These are phyloP conservation scores for Microcebus griseorufus DNA, from an alignment of 2,113 vertebrate species.

Conservation along the genomic window DNA sequence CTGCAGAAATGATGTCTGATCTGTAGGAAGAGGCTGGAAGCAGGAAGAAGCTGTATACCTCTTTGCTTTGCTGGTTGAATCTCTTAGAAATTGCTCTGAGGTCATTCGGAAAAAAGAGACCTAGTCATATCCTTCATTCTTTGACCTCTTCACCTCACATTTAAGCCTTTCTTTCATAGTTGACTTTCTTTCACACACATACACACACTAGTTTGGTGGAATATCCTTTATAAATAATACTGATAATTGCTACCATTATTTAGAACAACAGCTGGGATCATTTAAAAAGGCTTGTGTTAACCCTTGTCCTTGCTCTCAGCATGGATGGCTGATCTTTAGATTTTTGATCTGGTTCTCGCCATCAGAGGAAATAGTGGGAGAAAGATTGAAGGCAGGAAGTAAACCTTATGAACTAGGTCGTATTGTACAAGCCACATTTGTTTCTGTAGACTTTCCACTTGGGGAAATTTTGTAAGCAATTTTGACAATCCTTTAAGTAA, in stretches of 20 bases:
- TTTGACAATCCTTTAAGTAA: neutral
- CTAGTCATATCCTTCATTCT: constrained; percentile 17
- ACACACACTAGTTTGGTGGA: constrained; percentile 41
- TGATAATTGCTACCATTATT: constrained; percentile 61
- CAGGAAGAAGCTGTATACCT: neutral
- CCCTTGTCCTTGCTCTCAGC: constrained; percentile 55
- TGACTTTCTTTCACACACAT: neutral
- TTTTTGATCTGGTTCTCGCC: constrained; percentile 43
- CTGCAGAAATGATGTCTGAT: neutral
- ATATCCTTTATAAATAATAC: constrained; percentile 62
- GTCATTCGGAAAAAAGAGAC: neutral
- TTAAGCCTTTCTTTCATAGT: neutral
- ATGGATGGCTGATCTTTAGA: constrained; percentile 45
- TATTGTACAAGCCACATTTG: neutral
- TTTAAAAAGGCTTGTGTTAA: constrained; percentile 59
- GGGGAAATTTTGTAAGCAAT: neutral
- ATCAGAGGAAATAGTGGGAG: neutral
- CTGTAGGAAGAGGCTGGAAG: neutral
- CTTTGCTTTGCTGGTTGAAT: neutral
- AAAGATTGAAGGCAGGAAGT: neutral
- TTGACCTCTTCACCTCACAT: constrained; percentile 51
- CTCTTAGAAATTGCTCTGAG: constrained; percentile 40
- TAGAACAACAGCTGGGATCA: constrained; percentile 53
- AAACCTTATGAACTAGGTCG: neutral
- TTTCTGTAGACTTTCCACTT: neutral